A percentile compares a stretch with the other conserved stretches of the same genome.
Conservation (phyloP, 1,140 invertebrate species). For the Bombus superbus region DNA sequence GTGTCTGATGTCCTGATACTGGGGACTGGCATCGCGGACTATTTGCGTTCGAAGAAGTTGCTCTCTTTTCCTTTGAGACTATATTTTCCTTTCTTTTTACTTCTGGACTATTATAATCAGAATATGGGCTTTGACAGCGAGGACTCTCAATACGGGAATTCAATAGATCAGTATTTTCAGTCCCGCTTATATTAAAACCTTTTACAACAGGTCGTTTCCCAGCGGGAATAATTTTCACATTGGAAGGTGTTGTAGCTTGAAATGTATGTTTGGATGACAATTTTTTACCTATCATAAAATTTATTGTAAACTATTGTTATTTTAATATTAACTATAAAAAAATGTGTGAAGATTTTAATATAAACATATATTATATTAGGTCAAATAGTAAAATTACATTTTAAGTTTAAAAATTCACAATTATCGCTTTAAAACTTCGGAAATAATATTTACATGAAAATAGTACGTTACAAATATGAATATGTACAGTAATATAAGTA, state of each 20-base stretch:
- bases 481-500: background rate
- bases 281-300: constrained; percentile 74
- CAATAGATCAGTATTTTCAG: constrained; percentile 69
- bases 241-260: constrained; percentile 69
- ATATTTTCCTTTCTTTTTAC: constrained; percentile 64
- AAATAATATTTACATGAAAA: constrained; percentile 14
- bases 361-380: constrained; percentile 40
- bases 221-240: constrained; percentile 76
- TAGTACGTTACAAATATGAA: constrained; percentile 1
- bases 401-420: constrained; percentile 21
- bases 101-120: constrained; percentile 73
- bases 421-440: background rate
- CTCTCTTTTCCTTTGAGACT: constrained; percentile 67
- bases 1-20: constrained; percentile 83
- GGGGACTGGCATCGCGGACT: constrained; percentile 86
- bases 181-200: constrained; percentile 73
- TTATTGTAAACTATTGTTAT: constrained; percentile 37
- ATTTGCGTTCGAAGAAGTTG: constrained; percentile 66
- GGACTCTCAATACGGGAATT: constrained; percentile 68
- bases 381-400: constrained; percentile 21
- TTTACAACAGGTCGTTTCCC: constrained; percentile 68
- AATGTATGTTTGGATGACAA: constrained; percentile 66
- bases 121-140: constrained; percentile 74
- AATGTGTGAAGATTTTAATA: constrained; percentile 2
- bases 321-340: background rate